Conservation (phyloP, 2,113 vertebrate genomes). For the Anser cygnoides region DNA sequence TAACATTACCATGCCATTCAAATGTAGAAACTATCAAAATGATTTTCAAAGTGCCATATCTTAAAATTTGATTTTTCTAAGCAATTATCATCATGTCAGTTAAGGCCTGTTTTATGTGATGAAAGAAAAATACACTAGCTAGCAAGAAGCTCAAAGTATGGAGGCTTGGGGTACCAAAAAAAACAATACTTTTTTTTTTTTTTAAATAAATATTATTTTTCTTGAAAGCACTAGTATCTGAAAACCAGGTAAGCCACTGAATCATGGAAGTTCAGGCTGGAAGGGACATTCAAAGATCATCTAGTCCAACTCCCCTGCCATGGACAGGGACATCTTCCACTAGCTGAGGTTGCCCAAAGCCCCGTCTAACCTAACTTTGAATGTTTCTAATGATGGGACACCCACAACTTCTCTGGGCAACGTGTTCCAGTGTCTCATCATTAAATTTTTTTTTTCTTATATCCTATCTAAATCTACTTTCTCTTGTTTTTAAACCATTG, state of each 20-base stretch:
- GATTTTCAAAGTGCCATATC: slow-evolving; percentile 65
- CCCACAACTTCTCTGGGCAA: neutral
- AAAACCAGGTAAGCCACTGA: slow-evolving; percentile 5
- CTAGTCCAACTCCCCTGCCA: too few species aligned
- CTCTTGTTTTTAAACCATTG: neutral
- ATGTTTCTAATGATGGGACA: neutral
- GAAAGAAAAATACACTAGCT: slow-evolving; percentile 55
- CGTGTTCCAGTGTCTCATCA: neutral
- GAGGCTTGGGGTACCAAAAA: slow-evolving; percentile 29
- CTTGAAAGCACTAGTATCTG: slow-evolving; percentile 52
- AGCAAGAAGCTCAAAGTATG: slow-evolving; percentile 1
- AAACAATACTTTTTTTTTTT: neutral
- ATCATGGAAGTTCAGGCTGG: neutral
- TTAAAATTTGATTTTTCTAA: slow-evolving; percentile 55
- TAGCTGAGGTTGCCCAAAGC: too few species aligned
- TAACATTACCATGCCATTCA: slow-evolving; percentile 63
- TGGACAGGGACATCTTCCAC: too few species aligned
- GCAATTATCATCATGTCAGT: slow-evolving; percentile 56
- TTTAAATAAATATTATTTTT: slow-evolving; percentile 37
- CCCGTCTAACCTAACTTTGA: neutral
- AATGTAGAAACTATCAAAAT: slow-evolving; percentile 72
- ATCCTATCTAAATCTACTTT: neutral
- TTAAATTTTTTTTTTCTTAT: too few species aligned
- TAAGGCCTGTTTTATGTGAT: slow-evolving; percentile 58
- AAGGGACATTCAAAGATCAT: neutral